Base-by-base conservation (phyloP, 1,140 invertebrate genomes). In the Drosophila subobscura region DNA sequence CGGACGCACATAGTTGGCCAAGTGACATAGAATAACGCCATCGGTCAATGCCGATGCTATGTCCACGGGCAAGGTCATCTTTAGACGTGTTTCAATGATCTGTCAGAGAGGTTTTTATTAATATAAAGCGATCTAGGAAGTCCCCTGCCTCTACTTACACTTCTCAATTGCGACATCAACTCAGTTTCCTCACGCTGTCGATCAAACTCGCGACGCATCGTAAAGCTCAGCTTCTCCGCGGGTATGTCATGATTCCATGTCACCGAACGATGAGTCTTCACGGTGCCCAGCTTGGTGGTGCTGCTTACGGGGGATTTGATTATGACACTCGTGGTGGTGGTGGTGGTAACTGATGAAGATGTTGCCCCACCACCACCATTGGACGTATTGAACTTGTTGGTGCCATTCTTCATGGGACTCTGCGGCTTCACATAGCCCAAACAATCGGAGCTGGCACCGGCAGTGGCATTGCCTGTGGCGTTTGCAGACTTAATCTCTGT, bases 1-100 rank as follows among this genome's bases (percentile, higher is more conserved):
- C 10, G 97, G 97, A 74, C 95, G 94, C 64, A 99, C 96, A 91
- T 97, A 96, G 91, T 98, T 98, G 33, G 97, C 97, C 63, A 99
- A 93, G 92, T 99, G 97, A 91, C 98, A 98, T 7, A 99, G 92
- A 54, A 98, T 96, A 25, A 99, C 97, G 33, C 97, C 98, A 92
- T 98, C 97, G 33, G 95, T 95, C 51, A 99, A 92, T 42, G 96
- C 96, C 45, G 96, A 94, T n/a, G 96, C 94, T 63, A 98, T 92
- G 91, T 98, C 96, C 79, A 96, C 95, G 1, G 97, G 97, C 44
- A 98, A 92, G 10, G 95, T 94, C 94, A 98, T 96, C 93, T 98
- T 98, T 74, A 98, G 92, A 61, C 96, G 94, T 2, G 94, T 94
- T 92, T 99, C 97, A 80, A 99, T 97, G 66, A 97, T 96, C 97